phyloP scores from a whole-genome alignment of 2,888 invertebrate genomes.

The Carabus problematicus region DNA sequence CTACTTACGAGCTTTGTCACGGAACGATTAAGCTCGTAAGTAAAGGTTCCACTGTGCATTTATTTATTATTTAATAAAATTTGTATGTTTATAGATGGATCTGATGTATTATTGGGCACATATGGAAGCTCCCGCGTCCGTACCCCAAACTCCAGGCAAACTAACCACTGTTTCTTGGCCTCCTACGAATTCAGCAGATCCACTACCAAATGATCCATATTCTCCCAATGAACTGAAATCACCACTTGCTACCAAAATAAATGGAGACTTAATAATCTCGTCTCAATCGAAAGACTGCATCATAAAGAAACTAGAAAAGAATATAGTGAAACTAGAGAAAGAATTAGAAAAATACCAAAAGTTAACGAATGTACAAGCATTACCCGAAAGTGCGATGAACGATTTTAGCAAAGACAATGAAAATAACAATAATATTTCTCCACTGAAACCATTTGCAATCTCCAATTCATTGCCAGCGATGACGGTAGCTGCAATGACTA shows the following conservation, averaged over 20 bases:
- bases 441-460: no score
- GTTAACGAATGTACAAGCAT: constrained; percentile 64
- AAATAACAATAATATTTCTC: no score
- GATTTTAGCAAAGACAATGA: constrained; percentile 56
- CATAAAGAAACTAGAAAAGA: constrained; percentile 56
- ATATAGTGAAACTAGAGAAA: constrained; percentile 64
- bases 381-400: constrained; percentile 63
- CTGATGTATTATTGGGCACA: constrained; percentile 93
- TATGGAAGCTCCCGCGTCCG: constrained; percentile 72
- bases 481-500: background rate
- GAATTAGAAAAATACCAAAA: constrained; percentile 68
- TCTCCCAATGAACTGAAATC: constrained; percentile 50
- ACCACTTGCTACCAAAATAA: constrained; percentile 31
- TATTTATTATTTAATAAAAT: background rate
- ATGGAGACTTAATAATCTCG: constrained; percentile 33
- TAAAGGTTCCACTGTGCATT: background rate
- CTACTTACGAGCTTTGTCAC: no score
- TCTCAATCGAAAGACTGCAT: constrained; percentile 53
- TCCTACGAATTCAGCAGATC: constrained; percentile 59
- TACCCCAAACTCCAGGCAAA: constrained; percentile 76
- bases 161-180: constrained; percentile 79
- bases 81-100: constrained; percentile 71
- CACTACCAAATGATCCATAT: constrained; percentile 38
- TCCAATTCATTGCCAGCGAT: background rate
- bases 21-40: no score